Percentiles rank a stretch among this genome's conserved stretches.
phyloP scores from a whole-genome alignment of 1,140 invertebrate species.

The Venturia canescens region DNA sequence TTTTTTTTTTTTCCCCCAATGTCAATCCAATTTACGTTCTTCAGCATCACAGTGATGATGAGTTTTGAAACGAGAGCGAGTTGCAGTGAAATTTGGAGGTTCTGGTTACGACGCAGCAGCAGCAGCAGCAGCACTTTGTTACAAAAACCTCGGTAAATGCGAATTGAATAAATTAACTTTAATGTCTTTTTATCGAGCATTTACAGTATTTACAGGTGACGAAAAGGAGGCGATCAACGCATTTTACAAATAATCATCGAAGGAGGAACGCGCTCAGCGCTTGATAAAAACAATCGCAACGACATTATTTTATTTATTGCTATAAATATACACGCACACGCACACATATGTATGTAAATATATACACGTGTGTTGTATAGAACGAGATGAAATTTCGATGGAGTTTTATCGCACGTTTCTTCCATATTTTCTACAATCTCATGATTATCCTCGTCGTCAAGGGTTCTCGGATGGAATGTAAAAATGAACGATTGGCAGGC shows the following conservation, averaged over 20 bases:
- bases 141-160: conserved; percentile 12
- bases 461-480: conserved; percentile 50
- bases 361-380: too few relatives aligned
- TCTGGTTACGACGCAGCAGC: too few relatives aligned
- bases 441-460: neutral
- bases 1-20: too few relatives aligned
- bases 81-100: too few relatives aligned
- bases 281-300: neutral
- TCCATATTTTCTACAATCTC: neutral
- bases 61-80: too few relatives aligned
- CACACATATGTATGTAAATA: too few relatives aligned
- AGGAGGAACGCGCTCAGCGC: conserved; percentile 17
- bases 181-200: conserved; percentile 44
- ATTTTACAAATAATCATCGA: conserved; percentile 16
- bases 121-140: too few relatives aligned
- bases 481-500: conserved; percentile 40
- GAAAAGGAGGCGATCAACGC: conserved; percentile 28
- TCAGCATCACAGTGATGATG: too few relatives aligned
- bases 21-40: too few relatives aligned
- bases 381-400: neutral
- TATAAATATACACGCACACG: too few relatives aligned
- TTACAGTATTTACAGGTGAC: conserved; percentile 62
- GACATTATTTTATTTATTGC: neutral
- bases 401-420: too few relatives aligned
- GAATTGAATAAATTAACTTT: conserved; percentile 47